A percentile compares a stretch with the other conserved stretches of the same genome.
Evolutionary conservation across 92 coral and sea anemone species (phyloP).

Genomic region (Epizoanthus ramosus): DNA sequence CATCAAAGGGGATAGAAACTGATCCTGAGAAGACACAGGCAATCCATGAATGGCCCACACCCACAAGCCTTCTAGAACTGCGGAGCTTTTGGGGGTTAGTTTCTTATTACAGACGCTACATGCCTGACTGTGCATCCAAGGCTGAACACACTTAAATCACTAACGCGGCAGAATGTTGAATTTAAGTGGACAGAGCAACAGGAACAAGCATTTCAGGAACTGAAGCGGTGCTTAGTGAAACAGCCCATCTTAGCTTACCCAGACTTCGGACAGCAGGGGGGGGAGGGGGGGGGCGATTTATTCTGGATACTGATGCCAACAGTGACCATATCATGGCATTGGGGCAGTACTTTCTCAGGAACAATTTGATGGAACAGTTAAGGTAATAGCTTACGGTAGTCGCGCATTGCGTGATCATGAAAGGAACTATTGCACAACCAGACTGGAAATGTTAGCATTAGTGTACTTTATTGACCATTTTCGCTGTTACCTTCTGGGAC

Average conservation of each 20-base stretch:
- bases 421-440: slow-evolving; percentile 44
- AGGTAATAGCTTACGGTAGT: slow-evolving; percentile 48
- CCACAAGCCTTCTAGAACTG: no score
- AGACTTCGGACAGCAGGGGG: slow-evolving; percentile 36
- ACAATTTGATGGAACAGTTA: slow-evolving; percentile 45
- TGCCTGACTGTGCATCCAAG: no score
- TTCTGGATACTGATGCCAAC: slow-evolving; percentile 64
- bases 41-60: no score
- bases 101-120: no score
- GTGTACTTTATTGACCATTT: slow-evolving; percentile 31
- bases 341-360: slow-evolving; percentile 54
- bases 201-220: slow-evolving; percentile 41
- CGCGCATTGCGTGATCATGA: slow-evolving; percentile 42
- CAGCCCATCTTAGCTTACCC: slow-evolving; percentile 53
- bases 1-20: no score
- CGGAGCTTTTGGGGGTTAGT: no score
- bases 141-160: slow-evolving; percentile 47
- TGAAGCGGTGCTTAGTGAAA: slow-evolving; percentile 28
- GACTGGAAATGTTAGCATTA: slow-evolving; percentile 34
- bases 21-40: no score
- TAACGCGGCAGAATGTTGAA: slow-evolving; percentile 23
- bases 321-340: slow-evolving; percentile 41
- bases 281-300: slow-evolving; percentile 16
- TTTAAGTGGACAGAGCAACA: slow-evolving; percentile 55
- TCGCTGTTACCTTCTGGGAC: slow-evolving; percentile 39